Evolutionary conservation across 2,113 vertebrate species (phyloP), one percentile per base, ranked within the genome.

Genomic region (Chamaetylas fuelleborni): DNA sequence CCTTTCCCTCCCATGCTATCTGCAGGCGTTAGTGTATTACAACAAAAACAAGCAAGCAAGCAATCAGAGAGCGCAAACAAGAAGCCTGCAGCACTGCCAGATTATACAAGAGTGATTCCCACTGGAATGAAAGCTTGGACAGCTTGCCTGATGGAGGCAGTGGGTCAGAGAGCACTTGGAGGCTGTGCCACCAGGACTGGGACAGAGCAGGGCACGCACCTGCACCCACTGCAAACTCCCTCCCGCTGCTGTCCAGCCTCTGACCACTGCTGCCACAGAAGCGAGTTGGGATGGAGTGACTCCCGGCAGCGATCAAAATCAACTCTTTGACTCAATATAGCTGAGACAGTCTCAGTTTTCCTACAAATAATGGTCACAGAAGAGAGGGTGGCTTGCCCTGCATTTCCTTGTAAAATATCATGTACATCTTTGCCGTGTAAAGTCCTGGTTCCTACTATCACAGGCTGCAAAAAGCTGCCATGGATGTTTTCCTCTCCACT

Each of bases 171-270:
- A 57, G 53, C 12, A 12, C 11, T 31, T 4, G 2, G 45, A 61
- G 45, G 19, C 15, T 88, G 16, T 58, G 2, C 1, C 22, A 42
- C 5, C 25, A 40, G 54, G 36, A 36, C 22, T 14, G 24, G 60
- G 42, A 40, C 14, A 57, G 40, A 2, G 34, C 19, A 1, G 14
- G n/a, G 28, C 67, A 57, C 24, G 36, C 28, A 2, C 53, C 36
- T 51, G 33, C 26, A 23, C 26, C 19, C 1, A 0, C 47, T 14
- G 9, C 26, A 51, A 26, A 29, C 14, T 31, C 23, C 8, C 20
- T 4, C 9, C 50, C 0, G 0, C 48, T 25, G 17, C 3, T 0
- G 3, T 53, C 38, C 60, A 83, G 60, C 29, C 42, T n/a, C n/a
- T 42, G 36, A 40, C 12, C 12, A 11, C 25, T 40, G 66, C 42